Conservation (phyloP, 2,113 vertebrate species). For the Dasyurus viverrinus region DNA sequence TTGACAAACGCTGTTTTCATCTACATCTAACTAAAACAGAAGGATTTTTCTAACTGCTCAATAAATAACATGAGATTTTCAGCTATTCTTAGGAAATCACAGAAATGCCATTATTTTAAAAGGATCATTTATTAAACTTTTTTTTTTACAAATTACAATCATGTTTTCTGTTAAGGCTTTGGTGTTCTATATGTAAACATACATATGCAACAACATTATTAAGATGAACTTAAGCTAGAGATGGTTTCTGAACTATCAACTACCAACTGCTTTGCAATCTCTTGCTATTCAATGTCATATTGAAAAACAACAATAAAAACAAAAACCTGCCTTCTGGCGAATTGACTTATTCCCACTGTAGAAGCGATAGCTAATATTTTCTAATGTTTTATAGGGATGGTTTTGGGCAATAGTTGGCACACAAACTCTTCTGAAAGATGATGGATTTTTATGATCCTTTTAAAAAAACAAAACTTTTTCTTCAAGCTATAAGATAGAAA, state of each 20-base stretch:
- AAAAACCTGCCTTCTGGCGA: constrained; percentile 65
- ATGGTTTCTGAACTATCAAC: constrained; percentile 71
- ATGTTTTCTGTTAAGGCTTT: constrained; percentile 72
- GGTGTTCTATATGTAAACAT: constrained; percentile 84
- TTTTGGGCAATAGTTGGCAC: constrained; percentile 73
- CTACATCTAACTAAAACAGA: constrained; percentile 6
- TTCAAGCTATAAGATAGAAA: constrained; percentile 85
- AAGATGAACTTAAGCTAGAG: constrained; percentile 71
- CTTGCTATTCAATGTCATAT: constrained; percentile 20
- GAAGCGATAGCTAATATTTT: constrained; percentile 64
- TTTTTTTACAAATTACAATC: constrained; percentile 89
- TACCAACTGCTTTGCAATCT: constrained; percentile 67
- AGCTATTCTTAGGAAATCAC: constrained; percentile 72
- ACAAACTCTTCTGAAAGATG: constrained; percentile 76
- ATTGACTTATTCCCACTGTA: constrained; percentile 72
- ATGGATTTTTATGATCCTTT: constrained; percentile 83
- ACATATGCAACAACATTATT: constrained; percentile 81
- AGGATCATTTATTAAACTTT: constrained; percentile 89
- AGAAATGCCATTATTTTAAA: constrained; percentile 84
- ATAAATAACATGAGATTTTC: not conserved
- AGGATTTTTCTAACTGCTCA: constrained; percentile 5
- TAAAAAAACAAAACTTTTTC: constrained; percentile 65
- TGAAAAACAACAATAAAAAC: constrained; percentile 36
- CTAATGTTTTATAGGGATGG: constrained; percentile 68
- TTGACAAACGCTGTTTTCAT: not conserved